These are phyloP conservation scores for Eupithecia subfuscata DNA, from an alignment of 2,888 invertebrate genomes.

Conservation along the genomic window DNA sequence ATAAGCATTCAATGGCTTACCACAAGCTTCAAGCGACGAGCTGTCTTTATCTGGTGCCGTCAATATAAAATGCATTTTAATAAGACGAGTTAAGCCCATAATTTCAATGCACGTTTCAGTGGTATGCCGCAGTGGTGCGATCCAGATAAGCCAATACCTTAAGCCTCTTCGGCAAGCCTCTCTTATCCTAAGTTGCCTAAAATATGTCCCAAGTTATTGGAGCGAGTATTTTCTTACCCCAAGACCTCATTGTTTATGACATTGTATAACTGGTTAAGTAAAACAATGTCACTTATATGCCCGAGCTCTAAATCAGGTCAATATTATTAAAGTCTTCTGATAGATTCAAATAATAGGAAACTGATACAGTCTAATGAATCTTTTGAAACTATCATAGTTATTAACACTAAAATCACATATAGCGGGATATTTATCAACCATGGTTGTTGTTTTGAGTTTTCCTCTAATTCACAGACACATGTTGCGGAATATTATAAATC, in stretches of 20 bases:
- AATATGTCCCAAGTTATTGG: neutral
- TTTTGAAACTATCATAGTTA: neutral
- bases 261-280: neutral
- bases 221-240: neutral
- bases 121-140: neutral
- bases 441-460: neutral
- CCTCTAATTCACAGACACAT: neutral
- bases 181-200: neutral
- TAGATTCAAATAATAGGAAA: neutral
- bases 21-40: neutral
- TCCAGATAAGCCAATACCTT: neutral
- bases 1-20: neutral
- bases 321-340: neutral
- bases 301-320: neutral
- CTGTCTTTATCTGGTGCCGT: neutral
- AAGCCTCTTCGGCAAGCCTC: neutral
- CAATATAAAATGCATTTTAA: neutral
- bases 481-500: neutral
- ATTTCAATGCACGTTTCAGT: neutral
- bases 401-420: neutral
- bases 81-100: neutral
- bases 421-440: neutral
- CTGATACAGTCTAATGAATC: neutral
- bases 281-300: neutral
- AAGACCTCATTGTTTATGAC: neutral